Conservation (phyloP, 2,797 vertebrate species). For the Furcifer pardalis region DNA sequence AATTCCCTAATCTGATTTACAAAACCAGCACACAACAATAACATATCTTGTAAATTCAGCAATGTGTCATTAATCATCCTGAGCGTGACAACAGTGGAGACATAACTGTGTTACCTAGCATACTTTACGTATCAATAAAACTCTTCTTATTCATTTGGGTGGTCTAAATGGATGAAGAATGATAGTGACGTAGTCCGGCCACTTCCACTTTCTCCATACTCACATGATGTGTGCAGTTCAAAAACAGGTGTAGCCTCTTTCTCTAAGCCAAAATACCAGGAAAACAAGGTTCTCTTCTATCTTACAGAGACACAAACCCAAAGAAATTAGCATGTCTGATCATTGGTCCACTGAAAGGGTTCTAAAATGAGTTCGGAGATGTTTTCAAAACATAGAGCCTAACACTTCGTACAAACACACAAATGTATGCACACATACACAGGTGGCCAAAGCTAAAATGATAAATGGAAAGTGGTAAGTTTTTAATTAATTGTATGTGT, state of each 20-base stretch:
- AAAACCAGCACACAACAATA: not conserved
- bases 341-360: not conserved
- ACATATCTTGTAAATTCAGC: not conserved
- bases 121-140: not conserved
- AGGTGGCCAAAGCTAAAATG: slow-evolving; percentile 36
- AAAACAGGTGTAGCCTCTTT: not conserved
- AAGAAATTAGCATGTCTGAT: not conserved
- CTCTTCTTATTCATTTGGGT: not conserved
- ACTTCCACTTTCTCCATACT: too few relatives aligned
- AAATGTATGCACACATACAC: slow-evolving; percentile 24
- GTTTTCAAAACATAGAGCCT: not conserved
- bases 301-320: not conserved
- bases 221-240: too few relatives aligned
- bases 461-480: slow-evolving; percentile 44
- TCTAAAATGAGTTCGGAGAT: not conserved
- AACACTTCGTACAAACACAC: too few relatives aligned
- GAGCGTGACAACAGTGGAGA: not conserved
- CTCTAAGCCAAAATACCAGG: too few relatives aligned
- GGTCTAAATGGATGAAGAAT: too few relatives aligned
- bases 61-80: not conserved
- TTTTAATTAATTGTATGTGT: slow-evolving; percentile 51
- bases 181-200: too few relatives aligned
- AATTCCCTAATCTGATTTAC: not conserved
- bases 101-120: not conserved
- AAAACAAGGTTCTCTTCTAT: too few relatives aligned